phyloP scores from a whole-genome alignment of 2,113 vertebrate genomes.

The Muntiacus muntjak region DNA sequence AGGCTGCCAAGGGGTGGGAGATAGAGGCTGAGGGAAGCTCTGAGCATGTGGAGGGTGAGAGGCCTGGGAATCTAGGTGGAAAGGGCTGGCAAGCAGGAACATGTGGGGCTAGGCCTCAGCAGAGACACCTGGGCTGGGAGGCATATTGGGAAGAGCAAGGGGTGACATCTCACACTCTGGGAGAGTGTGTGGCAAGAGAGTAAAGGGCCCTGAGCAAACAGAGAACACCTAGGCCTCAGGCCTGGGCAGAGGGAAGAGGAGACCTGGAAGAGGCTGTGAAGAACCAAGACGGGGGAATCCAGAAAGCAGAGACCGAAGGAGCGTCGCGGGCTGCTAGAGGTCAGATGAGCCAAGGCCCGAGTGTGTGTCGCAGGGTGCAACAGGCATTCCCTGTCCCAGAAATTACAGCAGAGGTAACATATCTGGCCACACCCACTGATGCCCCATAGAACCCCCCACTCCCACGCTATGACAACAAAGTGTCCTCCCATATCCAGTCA shows the following conservation, averaged over 20 bases:
- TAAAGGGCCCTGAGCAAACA: not conserved
- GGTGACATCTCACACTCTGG: not conserved
- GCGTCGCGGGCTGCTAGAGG: rapidly evolving
- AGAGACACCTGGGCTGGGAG: not conserved
- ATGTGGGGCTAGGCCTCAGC: not conserved
- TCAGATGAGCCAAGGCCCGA: not conserved
- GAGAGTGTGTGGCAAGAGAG: not conserved
- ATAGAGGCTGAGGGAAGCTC: not conserved
- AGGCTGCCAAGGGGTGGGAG: not conserved
- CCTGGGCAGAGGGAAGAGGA: not conserved
- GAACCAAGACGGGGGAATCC: not conserved
- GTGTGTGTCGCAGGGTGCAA: not conserved
- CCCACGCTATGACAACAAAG: not conserved
- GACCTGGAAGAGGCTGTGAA: not conserved
- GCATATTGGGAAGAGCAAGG: not conserved
- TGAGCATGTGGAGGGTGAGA: not conserved
- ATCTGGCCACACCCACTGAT: not conserved
- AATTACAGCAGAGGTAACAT: no score
- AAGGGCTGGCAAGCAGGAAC: not conserved
- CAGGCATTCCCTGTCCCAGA: not conserved
- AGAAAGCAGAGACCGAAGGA: not conserved
- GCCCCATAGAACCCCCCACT: not conserved
- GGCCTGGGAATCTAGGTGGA: not conserved
- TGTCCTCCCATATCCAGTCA: not conserved
- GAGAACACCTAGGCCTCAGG: not conserved